Evolutionary conservation across 2,888 invertebrate species (phyloP), one percentile per base, ranked within the genome.

Genomic region (Coleophora flavipennella): DNA sequence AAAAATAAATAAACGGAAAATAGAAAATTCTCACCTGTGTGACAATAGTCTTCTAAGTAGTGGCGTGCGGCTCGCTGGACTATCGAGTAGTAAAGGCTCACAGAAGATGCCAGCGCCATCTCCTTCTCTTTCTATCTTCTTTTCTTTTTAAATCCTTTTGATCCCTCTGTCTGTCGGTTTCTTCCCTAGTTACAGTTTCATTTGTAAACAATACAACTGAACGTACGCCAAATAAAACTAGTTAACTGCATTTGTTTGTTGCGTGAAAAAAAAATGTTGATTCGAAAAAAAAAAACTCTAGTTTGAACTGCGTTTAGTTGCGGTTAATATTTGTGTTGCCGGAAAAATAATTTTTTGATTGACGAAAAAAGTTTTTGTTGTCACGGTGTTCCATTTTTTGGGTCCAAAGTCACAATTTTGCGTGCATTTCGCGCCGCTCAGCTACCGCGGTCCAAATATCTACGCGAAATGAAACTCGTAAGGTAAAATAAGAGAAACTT

Each of bases 31-130:
- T 79, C 73, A 89, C 89, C 89, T 73, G 88, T 87, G 57, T 88
- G 88, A 75, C 88, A 89, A 64, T 89, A 89, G 67, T 89, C 89
- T 85, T 89, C 89, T 59, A 89, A 71, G 63, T 89, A 89, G 69
- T 89, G 88, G 67, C 88, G 85, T 55, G 89, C 89, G 50, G 89
- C 88, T 57, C 89, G 86, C 78, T 89, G 89, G 77, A 89, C 89
- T 73, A 89, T 88, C 57, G 89, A 89, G 79, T 89, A 89, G 77
- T 89, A 89, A 59, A 89, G 77, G 80, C 89, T 89, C 75, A 89
- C 89, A 76, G 89, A 89, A 70, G 88, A 88, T 64, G 89, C 88
- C 52, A 88, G 84, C 71, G 85, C 85, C 85, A 85, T 85, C 59
- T 74, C 83, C 67, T 72, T 62, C 64, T 51, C 67, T 53, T 64